A percentile compares a stretch with the other conserved stretches of the same genome.
Conservation (phyloP, 1,140 invertebrate genomes). For the Ceratosolen fusciceps region DNA sequence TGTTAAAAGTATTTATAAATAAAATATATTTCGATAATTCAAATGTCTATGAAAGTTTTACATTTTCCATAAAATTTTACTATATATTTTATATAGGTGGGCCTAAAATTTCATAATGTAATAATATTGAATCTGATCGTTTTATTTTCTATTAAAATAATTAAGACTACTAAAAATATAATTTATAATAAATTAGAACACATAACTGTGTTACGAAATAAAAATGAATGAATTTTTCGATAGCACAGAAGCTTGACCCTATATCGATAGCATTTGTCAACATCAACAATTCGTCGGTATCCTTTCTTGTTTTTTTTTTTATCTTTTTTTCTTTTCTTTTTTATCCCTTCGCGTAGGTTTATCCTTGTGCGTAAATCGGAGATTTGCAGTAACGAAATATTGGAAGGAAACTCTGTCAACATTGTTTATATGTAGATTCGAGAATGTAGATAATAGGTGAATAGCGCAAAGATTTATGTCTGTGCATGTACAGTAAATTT, state of each 20-base stretch:
- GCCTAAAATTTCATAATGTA: no score
- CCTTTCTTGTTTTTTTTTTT: not conserved
- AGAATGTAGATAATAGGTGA: not conserved
- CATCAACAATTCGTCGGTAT: not conserved
- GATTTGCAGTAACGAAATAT: not conserved
- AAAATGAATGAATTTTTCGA: not conserved
- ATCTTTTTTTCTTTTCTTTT: no score
- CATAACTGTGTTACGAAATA: no score
- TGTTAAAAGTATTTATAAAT: no score
- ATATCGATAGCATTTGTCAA: not conserved
- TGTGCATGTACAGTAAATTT: slow-evolving; percentile 26
- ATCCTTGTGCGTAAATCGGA: not conserved
- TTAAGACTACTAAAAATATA: no score
- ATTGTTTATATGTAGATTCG: not conserved
- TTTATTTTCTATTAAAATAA: no score
- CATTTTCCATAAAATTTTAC: no score
- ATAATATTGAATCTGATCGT: no score
- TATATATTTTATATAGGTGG: no score
- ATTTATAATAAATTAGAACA: no score
- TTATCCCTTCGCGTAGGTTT: not conserved
- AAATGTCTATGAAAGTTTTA: no score
- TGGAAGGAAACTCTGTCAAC: not conserved
- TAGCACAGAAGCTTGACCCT: not conserved
- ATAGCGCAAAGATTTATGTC: not conserved
- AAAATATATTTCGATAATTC: no score